phyloP scores from a whole-genome alignment of 2,113 vertebrate species.

The Mustela nigripes region DNA sequence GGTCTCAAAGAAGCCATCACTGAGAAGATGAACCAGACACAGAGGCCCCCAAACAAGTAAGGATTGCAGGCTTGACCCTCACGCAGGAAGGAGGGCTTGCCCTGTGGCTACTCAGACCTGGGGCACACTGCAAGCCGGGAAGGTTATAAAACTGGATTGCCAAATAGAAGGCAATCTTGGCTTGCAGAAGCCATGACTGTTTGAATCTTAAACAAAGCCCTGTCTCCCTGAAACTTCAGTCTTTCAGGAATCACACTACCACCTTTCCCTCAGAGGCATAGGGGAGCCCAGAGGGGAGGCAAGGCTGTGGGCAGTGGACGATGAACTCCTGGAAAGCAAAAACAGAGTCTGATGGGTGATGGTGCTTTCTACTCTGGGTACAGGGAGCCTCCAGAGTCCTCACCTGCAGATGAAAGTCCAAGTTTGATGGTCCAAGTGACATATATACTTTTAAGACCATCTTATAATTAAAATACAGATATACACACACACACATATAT shows the following conservation, averaged over 20 bases:
- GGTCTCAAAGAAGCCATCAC: neutral
- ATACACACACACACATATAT: too few relatives aligned
- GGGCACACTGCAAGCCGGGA: fast-evolving
- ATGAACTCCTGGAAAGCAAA: neutral
- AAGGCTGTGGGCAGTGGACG: fast-evolving
- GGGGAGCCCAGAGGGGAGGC: too few relatives aligned
- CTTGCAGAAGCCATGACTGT: fast-evolving
- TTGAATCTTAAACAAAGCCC: neutral
- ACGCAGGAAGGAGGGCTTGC: fast-evolving
- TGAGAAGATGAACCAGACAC: too few relatives aligned
- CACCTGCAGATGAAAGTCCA: fast-evolving
- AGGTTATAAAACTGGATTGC: neutral
- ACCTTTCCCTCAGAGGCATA: neutral
- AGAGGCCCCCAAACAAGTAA: fast-evolving
- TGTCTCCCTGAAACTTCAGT: fast-evolving
- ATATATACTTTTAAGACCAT: fast-evolving
- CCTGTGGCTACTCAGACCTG: fast-evolving
- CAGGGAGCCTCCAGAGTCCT: too few relatives aligned
- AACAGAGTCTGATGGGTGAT: fast-evolving
- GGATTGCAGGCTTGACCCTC: neutral
- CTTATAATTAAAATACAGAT: too few relatives aligned
- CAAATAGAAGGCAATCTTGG: neutral
- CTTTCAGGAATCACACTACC: fast-evolving
- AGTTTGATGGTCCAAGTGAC: fast-evolving
- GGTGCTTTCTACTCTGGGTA: fast-evolving